Evolutionary conservation across 2,797 vertebrate species (phyloP).

Genomic region (Myotis pilosus): DNA sequence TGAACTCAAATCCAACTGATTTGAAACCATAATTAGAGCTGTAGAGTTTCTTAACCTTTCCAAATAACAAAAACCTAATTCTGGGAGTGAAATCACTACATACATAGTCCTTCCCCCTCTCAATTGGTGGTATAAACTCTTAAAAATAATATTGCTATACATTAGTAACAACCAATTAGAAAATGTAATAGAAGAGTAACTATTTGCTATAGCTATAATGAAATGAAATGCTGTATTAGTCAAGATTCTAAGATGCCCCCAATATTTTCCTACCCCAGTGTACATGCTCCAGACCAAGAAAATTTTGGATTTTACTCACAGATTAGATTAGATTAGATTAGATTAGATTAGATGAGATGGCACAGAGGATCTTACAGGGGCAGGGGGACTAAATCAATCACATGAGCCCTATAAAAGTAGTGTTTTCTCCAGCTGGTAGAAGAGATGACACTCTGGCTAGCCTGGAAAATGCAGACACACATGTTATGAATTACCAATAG

Average conservation of each 20-base stretch:
- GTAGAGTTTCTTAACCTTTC: not conserved
- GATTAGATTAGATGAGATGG: not conserved
- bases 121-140: not conserved
- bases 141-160: not conserved
- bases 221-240: not conserved
- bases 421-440: not conserved
- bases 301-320: not conserved
- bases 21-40: not conserved
- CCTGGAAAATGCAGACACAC: not conserved
- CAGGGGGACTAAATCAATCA: not conserved
- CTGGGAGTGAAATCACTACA: not conserved
- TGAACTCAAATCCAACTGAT: slow-evolving; percentile 23
- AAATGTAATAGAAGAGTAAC: not conserved
- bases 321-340: not conserved
- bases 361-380: not conserved
- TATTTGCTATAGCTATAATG: not conserved
- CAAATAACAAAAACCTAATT: not conserved
- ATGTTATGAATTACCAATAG: not conserved
- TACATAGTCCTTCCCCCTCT: not conserved
- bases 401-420: not conserved
- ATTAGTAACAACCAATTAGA: not conserved
- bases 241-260: not conserved
- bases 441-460: not conserved
- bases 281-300: not conserved
- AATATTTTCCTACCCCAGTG: not conserved